Evolutionary conservation across 2,797 vertebrate genomes (phyloP).

Genomic region (Morelia viridis): DNA sequence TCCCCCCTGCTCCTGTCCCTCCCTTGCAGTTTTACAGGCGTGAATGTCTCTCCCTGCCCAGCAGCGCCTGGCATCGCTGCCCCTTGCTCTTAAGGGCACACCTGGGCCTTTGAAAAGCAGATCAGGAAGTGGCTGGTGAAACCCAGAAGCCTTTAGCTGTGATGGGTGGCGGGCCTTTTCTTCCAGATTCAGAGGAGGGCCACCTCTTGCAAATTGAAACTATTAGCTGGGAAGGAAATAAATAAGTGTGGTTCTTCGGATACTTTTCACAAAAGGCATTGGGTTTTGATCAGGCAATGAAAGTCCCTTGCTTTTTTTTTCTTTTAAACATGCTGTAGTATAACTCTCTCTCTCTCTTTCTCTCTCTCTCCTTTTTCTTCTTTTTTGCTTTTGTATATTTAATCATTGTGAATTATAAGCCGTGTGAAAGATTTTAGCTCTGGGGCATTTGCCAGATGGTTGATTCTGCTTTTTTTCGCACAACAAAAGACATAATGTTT

Average conservation of each 20-base stretch:
- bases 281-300: constrained; percentile 76
- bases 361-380: neutral
- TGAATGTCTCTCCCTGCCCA: neutral
- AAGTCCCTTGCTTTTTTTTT: constrained; percentile 72
- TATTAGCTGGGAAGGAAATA: constrained; percentile 47
- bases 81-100: neutral
- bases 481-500: constrained; percentile 84
- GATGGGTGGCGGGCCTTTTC: constrained; percentile 59
- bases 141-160: constrained; percentile 56
- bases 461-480: constrained; percentile 74
- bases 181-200: constrained; percentile 67
- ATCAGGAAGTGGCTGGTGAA: constrained; percentile 22
- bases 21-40: neutral
- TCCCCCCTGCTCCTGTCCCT: neutral
- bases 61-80: neutral
- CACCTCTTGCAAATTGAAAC: constrained; percentile 66
- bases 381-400: constrained; percentile 77
- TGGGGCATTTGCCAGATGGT: constrained; percentile 83
- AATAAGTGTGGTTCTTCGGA: constrained; percentile 70
- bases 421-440: constrained; percentile 81
- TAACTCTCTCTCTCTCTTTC: constrained; percentile 60
- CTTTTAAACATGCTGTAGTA: constrained; percentile 70
- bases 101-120: constrained; percentile 1
- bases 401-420: constrained; percentile 79
- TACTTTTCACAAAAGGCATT: constrained; percentile 73